Base-by-base conservation (phyloP, 2,888 invertebrate species). In the Steinernema hermaphroditum region DNA sequence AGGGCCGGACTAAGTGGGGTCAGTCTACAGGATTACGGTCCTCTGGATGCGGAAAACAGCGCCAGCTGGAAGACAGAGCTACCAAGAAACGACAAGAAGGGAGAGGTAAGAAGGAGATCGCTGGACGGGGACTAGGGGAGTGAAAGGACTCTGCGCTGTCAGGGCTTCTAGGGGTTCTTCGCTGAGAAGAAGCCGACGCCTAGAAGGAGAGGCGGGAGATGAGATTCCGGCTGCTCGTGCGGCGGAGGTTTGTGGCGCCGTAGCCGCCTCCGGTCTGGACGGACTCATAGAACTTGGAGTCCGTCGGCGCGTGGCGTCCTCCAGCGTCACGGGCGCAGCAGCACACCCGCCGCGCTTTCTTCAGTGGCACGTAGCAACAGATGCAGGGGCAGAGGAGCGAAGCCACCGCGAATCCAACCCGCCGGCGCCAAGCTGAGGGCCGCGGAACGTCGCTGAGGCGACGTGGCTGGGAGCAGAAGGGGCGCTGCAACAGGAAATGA, bases 351-450 rank as follows among this genome's bases (percentile, higher is more conserved):
- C 54, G 22, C 54, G 54, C 54, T 27, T 54, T 54, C 54, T 54
- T 72, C 22, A 72, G 50, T 75, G 94, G 94, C 83, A 92, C 91
- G 89, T 96, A 96, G 89, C 94, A 93, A 91, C 95, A 96, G 84
- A 96, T 90, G 88, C 96, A 96, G 80, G 96, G 96, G 85, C 95
- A 92, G 82, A 95, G 89, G 78, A 94, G 88, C 75, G 93, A 93
- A 72, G 96, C 91, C 76, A 95, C 90, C 34, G 93, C 91, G 81
- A 96, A 19, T 14, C 54, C 54, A 16, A 54, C 83, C 92, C 92
- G 74, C 86, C 85, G 78, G 87, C 86, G 71, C 83, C 72, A 43
- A 2, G 57, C 29, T 8, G n/a, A 37, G 90, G 88, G 29, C 89
- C 90, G 88, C 93, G 77, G 92, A 91, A 89, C 94, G 95, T 9